Percentiles rank a stretch among this genome's conserved stretches.
Conservation (phyloP, 2,797 vertebrate species). For the Gallirallus australis region DNA sequence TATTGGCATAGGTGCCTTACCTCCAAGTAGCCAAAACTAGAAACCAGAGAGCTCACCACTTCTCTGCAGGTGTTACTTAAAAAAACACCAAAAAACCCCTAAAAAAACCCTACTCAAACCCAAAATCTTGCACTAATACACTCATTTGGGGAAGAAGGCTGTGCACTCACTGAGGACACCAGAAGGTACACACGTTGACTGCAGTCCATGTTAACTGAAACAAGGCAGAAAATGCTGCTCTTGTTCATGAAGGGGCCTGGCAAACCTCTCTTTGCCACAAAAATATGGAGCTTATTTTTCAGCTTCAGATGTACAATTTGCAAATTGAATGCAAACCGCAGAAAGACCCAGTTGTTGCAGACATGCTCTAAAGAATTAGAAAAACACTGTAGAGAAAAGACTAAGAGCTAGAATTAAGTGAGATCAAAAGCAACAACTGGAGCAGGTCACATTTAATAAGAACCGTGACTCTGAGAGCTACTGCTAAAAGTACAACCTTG, state of each 20-base stretch:
- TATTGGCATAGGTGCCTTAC: not conserved
- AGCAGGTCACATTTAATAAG: not conserved
- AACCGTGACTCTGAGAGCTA: not conserved
- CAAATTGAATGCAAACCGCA: conserved; percentile 39
- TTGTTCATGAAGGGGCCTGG: not conserved
- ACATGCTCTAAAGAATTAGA: not conserved
- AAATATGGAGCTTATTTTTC: conserved; percentile 47
- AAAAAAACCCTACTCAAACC: not conserved
- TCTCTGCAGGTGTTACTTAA: not conserved
- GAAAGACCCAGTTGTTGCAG: not conserved
- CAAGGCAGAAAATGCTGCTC: conserved; percentile 13
- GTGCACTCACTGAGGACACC: not conserved
- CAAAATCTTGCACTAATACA: not conserved
- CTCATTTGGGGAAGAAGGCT: not conserved
- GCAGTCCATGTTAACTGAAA: conserved; percentile 29
- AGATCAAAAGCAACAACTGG: not conserved
- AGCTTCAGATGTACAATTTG: conserved; percentile 16
- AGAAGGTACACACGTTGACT: rapidly evolving
- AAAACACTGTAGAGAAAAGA: not conserved
- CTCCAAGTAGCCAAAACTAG: not conserved
- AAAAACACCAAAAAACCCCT: not conserved
- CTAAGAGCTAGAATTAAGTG: not conserved
- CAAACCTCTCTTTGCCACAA: conserved; percentile 11
- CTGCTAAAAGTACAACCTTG: not conserved
- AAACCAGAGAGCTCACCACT: not conserved